Percentiles rank a stretch among this genome's conserved stretches.
These are phyloP conservation scores for Dichetophora obliterata DNA, from an alignment of 2,888 invertebrate species.

Conservation along the genomic window DNA sequence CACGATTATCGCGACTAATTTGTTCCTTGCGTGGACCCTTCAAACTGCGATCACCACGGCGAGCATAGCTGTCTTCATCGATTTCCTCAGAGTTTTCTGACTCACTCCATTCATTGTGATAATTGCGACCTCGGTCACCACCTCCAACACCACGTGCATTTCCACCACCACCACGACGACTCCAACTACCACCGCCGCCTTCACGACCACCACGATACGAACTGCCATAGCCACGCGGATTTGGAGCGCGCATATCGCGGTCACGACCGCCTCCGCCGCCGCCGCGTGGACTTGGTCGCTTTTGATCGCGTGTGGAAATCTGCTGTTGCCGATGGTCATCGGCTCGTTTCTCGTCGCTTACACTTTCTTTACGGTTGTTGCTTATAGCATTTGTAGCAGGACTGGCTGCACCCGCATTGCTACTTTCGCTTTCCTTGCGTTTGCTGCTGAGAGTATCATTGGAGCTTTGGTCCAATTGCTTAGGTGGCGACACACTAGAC, in stretches of 20 bases:
- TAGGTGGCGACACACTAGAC: not conserved
- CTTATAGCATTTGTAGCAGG: constrained; percentile 32
- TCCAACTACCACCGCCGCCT: constrained; percentile 67
- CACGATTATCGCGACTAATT: constrained; percentile 14
- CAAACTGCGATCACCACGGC: constrained; percentile 73
- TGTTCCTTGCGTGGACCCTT: constrained; percentile 56
- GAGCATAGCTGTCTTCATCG: constrained; percentile 75
- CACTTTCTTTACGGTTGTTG: constrained; percentile 44
- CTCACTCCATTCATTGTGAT: constrained; percentile 71
- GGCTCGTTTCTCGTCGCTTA: constrained; percentile 39
- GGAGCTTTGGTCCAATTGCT: constrained; percentile 26
- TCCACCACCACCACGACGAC: constrained; percentile 68
- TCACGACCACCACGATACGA: constrained; percentile 71
- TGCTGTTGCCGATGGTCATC: constrained; percentile 40
- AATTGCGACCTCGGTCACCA: constrained; percentile 59
- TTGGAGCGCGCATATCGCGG: constrained; percentile 69
- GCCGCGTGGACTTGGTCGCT: constrained; percentile 68
- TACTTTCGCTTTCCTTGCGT: constrained; percentile 48
- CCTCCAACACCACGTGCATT: constrained; percentile 57
- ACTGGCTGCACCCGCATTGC: constrained; percentile 5
- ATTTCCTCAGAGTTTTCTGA: constrained; percentile 82
- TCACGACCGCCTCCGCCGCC: constrained; percentile 62
- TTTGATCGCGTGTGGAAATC: constrained; percentile 52
- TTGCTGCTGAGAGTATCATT: constrained; percentile 45
- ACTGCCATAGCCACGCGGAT: constrained; percentile 62